Percentiles rank a stretch among this genome's conserved stretches.
Conservation (phyloP, 1,140 invertebrate genomes). For the Drosophila kurseongensis region DNA sequence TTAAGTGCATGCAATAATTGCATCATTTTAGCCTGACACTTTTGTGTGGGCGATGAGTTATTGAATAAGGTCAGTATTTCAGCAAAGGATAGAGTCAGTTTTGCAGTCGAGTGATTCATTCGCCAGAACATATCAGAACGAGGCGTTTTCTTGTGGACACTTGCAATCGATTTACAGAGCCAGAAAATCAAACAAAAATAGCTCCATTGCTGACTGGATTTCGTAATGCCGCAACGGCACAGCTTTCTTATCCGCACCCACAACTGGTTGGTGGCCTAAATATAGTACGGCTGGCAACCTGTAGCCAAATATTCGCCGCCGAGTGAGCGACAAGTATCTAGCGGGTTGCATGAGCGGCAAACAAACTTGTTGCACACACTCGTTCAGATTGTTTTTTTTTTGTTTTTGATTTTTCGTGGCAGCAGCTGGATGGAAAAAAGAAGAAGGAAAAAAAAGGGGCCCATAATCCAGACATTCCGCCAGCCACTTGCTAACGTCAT, state of each 20-base stretch:
- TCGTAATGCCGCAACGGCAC: slow-evolving; percentile 27
- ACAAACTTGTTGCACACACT: slow-evolving; percentile 56
- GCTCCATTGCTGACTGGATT: slow-evolving; percentile 7
- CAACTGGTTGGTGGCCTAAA: slow-evolving; percentile 57
- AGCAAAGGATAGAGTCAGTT: slow-evolving; percentile 19
- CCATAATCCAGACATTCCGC: slow-evolving; percentile 30
- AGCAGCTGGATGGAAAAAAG: slow-evolving; percentile 4
- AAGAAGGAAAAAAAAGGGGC: slow-evolving; percentile 9
- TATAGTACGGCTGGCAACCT: slow-evolving; percentile 51
- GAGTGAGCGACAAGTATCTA: slow-evolving; percentile 54
- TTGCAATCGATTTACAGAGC: slow-evolving; percentile 12
- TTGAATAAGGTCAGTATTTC: slow-evolving; percentile 68
- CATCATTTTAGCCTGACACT: slow-evolving; percentile 4
- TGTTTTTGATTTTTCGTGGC: slow-evolving; percentile 5
- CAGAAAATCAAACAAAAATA: slow-evolving; percentile 8
- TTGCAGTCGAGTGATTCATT: slow-evolving; percentile 27
- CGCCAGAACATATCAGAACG: slow-evolving; percentile 29
- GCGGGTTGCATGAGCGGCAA: slow-evolving; percentile 51
- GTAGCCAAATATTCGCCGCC: slow-evolving; percentile 37
- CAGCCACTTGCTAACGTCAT: slow-evolving; percentile 50
- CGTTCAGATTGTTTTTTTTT: slow-evolving; percentile 22
- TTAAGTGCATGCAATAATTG: slow-evolving; percentile 15
- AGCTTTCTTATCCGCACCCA: slow-evolving; percentile 54
- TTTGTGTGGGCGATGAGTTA: slow-evolving; percentile 57
- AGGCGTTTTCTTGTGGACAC: slow-evolving; percentile 1